These are phyloP conservation scores for Arenicola marina DNA, from an alignment of 2,888 invertebrate genomes.

Conservation along the genomic window DNA sequence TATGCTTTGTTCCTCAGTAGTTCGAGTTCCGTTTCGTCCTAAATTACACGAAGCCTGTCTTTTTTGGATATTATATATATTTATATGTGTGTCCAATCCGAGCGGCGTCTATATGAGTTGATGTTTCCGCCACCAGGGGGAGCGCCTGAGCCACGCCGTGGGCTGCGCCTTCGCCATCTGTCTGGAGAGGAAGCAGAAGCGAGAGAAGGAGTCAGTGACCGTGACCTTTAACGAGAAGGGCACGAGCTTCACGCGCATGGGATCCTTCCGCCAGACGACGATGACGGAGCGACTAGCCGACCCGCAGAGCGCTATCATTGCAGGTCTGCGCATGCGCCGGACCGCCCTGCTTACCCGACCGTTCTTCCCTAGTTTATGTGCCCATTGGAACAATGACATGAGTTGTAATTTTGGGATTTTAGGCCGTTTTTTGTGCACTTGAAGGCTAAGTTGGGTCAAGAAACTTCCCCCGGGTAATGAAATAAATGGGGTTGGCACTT, in stretches of 20 bases:
- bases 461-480: too few species aligned
- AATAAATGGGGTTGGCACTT: too few species aligned
- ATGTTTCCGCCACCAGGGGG: constrained; percentile 70
- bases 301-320: constrained; percentile 66
- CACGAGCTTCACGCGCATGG: constrained; percentile 86
- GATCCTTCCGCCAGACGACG: constrained; percentile 82
- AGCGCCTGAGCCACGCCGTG: constrained; percentile 96
- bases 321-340: too few species aligned
- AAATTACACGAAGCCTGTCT: neutral
- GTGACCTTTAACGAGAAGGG: constrained; percentile 59
- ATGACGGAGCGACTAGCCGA: constrained; percentile 78
- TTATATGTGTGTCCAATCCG: too few species aligned
- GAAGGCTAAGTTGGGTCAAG: too few species aligned
- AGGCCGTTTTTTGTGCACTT: too few species aligned
- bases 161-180: constrained; percentile 99
- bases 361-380: too few species aligned
- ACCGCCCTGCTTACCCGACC: too few species aligned
- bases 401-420: too few species aligned
- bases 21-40: neutral
- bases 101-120: neutral
- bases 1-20: neutral
- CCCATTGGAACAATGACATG: too few species aligned
- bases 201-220: constrained; percentile 83
- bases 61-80: neutral
- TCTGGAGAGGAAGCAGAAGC: constrained; percentile 93